phyloP scores from a whole-genome alignment of 2,113 vertebrate species.

The Peromyscus leucopus region DNA sequence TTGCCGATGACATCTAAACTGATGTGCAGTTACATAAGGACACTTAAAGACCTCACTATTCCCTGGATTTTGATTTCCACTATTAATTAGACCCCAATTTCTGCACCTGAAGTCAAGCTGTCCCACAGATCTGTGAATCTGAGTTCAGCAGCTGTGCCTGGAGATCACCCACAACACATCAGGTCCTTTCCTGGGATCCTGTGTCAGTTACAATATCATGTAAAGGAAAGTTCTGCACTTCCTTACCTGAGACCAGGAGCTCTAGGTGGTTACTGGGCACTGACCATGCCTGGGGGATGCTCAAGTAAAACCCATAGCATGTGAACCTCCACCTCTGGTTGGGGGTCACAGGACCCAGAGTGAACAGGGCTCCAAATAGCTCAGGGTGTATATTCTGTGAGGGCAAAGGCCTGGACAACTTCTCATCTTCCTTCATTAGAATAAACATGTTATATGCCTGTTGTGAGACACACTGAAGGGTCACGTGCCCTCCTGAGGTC shows the following conservation, averaged over 20 bases:
- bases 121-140: no score
- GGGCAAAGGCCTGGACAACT: accelerated
- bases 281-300: accelerated
- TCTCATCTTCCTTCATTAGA: not conserved
- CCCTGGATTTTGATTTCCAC: accelerated
- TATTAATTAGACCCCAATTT: not conserved
- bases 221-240: not conserved
- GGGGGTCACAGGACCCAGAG: accelerated
- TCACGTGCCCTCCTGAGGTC: not conserved
- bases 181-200: not conserved
- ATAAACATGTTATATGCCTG: accelerated
- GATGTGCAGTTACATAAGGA: not conserved
- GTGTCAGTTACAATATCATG: not conserved
- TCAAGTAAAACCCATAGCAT: not conserved
- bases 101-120: no score
- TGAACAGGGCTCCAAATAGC: not conserved
- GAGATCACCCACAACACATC: not conserved
- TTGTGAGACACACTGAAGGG: not conserved
- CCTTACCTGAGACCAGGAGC: not conserved
- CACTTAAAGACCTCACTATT: not conserved
- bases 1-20: not conserved
- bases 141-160: not conserved
- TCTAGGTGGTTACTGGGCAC: not conserved
- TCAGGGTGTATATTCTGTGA: accelerated
- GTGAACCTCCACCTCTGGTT: not conserved